These are phyloP conservation scores for Chrysolina haemoptera DNA, from an alignment of 2,888 invertebrate genomes.

Conservation along the genomic window DNA sequence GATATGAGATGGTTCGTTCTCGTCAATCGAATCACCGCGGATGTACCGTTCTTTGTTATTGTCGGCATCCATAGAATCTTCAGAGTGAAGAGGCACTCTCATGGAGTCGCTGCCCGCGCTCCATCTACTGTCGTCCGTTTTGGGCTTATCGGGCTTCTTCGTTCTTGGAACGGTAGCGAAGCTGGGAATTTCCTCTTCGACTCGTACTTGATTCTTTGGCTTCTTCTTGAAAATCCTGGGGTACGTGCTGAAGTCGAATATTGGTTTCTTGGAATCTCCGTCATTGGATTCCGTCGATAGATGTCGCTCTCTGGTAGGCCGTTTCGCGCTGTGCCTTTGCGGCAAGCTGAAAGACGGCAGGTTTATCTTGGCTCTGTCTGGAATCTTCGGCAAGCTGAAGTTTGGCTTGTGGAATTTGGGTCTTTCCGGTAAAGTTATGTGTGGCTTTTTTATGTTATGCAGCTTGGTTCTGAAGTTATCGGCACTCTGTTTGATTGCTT, in stretches of 20 bases:
- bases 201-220: constrained; percentile 62
- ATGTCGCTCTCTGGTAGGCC: constrained; percentile 65
- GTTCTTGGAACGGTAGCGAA: constrained; percentile 78
- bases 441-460: constrained; percentile 72
- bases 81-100: constrained; percentile 65
- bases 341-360: constrained; percentile 73
- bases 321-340: constrained; percentile 66
- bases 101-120: constrained; percentile 55
- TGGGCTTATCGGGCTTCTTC: constrained; percentile 43
- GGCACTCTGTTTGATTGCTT: constrained; percentile 62
- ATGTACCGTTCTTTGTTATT: constrained; percentile 38
- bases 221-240: constrained; percentile 77
- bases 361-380: constrained; percentile 76
- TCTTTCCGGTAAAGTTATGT: constrained; percentile 74
- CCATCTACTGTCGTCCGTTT: constrained; percentile 49
- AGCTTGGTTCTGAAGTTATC: constrained; percentile 77
- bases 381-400: constrained; percentile 74
- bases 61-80: constrained; percentile 61
- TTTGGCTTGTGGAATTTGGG: constrained; percentile 71
- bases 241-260: constrained; percentile 84
- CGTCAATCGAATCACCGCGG: constrained; percentile 51
- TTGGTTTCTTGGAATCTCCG: constrained; percentile 74
- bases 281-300: constrained; percentile 72
- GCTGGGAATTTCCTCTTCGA: constrained; percentile 69
- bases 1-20: constrained; percentile 59